Evolutionary conservation across 2,113 vertebrate species (phyloP), one percentile per base, ranked within the genome.

Genomic region (Sphaerodactylus townsendi): DNA sequence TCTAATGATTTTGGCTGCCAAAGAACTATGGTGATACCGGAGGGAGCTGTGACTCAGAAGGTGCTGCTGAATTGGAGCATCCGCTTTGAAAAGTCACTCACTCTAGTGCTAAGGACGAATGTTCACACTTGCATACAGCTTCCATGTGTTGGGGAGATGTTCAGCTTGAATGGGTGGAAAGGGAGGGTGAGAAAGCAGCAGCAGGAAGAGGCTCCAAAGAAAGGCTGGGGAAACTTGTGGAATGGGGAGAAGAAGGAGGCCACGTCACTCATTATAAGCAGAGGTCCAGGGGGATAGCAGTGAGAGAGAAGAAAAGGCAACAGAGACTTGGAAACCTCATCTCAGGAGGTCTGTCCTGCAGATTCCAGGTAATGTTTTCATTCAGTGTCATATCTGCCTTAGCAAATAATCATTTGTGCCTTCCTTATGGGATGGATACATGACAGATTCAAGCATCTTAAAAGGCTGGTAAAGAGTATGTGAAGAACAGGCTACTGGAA

Each of bases 331-430:
- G 85, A 91, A 93, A 74, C 79, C 74, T 88, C 37, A 0, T 77
- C 86, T 88, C 82, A 77, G 87, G 79, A 92, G 88, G 65, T 90
- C 85, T 88, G 78, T 30, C 83, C 79, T 90, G 87, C 87, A 89
- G 74, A 94, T n/a, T 82, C 85, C 91, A 95, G 94, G 94, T 94
- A 94, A 94, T 1, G 1, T 78, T 90, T 86, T 30, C 82, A 78
- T 85, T 74, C 46, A 77, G 50, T 92, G 88, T 76, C 87, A 68
- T 92, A 84, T 56, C 78, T 90, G 90, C 81, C 89, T 90, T 90
- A 33, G 15, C 59, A 70, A 71, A 48, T 7, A 84, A 77, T 81
- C 17, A 50, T 88, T 85, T 87, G 41, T 79, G 88, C 85, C 82
- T 89, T 87, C 71, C 10, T 85, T 53, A 65, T 56, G n/a, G 77